Evolutionary conservation across 2,888 invertebrate species (phyloP), one percentile per base, ranked within the genome.

Genomic region (Rhorus exstirpatorius): DNA sequence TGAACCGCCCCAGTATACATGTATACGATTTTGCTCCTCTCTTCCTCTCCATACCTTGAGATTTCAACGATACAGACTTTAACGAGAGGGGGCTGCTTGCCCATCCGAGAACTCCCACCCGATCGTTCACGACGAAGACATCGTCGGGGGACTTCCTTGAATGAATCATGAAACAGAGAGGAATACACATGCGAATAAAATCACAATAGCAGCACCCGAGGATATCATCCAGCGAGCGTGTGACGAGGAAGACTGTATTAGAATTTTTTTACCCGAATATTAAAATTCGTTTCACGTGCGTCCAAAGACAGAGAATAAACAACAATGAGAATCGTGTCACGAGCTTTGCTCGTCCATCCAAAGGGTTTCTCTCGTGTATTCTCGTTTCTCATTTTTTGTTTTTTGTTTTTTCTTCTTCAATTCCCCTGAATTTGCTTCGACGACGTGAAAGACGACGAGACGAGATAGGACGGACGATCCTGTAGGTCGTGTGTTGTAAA

Each of bases 401-500:
- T 19, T 44, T 3, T 41, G 21, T 63, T 19, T 46, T 14, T 26
- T 14, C 24, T 46, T 46, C n/a, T 19, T 51, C n/a, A 21, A 26
- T 46, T 26, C 12, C 24, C 10, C 12, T 68, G 44, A 24, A 71
- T 75, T 24, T 67, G 26, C 51, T 53, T n/a, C n/a, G n/a, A n/a
- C 31, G 31, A 21, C 14, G 19, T 35, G 31, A 38, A 78, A 19
- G 51, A 51, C 46, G 67, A 24, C n/a, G n/a, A 19, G 21, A 58
- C 44, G 53, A 74, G 55, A 58, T 21, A 10, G 35, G 24, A n/a
- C n/a, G n/a, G 24, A 6, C 17, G 74, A 55, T 14, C 81, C 77
- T 80, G 85, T 85, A 84, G 79, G 79, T 78, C 80, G 75, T n/a
- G n/a, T n/a, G n/a, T 55, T 65, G 24, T 38, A 38, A 26, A 21